A percentile compares a stretch with the other conserved stretches of the same genome.
Evolutionary conservation across 2,797 vertebrate genomes (phyloP).

Genomic region (Heteromormyrus szaboi): DNA sequence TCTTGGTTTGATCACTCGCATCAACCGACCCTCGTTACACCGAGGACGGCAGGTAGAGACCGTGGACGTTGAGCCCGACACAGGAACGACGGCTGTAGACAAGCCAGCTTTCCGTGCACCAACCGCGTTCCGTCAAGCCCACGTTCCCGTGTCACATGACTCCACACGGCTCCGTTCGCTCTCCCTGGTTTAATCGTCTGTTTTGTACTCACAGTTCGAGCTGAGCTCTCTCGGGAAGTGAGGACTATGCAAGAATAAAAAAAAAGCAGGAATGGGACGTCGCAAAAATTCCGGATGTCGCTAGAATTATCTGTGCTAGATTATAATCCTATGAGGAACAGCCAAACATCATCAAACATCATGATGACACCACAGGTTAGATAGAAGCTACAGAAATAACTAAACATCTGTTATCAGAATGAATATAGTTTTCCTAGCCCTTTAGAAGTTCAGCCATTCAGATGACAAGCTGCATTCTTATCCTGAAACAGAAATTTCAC

Average conservation of each 20-base stretch:
- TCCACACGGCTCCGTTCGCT: not conserved
- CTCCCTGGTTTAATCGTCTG: not conserved
- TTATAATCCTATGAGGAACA: not conserved
- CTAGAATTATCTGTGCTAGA: not conserved
- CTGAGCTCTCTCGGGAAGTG: not conserved
- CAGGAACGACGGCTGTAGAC: not conserved
- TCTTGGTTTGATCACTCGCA: not conserved
- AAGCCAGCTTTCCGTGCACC: not conserved
- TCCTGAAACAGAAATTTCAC: not conserved
- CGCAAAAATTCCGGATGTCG: not conserved
- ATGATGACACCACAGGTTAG: not conserved
- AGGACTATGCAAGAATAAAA: not conserved
- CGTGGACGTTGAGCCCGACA: not conserved
- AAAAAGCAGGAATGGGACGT: not conserved
- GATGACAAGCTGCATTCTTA: not conserved
- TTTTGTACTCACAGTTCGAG: not conserved
- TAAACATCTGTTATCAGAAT: not conserved
- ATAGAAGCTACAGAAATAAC: not conserved
- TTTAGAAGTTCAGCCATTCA: not conserved
- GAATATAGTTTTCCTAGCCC: not conserved
- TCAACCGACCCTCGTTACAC: not conserved
- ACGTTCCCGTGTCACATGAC: not conserved
- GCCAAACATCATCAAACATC: not conserved
- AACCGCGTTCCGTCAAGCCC: not conserved
- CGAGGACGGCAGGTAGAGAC: not conserved